Evolutionary conservation across 2,797 vertebrate species (phyloP), one percentile per base, ranked within the genome.

Genomic region (Aulostomus chinensis): DNA sequence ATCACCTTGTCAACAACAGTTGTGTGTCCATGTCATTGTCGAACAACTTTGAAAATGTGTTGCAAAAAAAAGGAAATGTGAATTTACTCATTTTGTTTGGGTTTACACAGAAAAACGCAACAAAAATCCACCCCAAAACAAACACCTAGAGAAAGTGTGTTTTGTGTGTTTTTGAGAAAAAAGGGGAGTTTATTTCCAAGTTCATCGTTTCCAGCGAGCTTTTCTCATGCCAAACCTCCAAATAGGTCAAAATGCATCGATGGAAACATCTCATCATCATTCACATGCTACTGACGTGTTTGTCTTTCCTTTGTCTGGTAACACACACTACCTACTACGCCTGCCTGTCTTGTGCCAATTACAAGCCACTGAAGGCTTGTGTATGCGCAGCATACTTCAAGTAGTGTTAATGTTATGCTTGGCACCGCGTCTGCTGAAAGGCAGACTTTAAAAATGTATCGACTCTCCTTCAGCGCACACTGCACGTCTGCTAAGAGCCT

Each of bases 401-500:
- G 50, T 30, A 36, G 29, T 48, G 30, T 51, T 63, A 57, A 66
- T 71, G 49, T 55, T 24, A 52, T 35, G 42, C 58, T 24, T 42
- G 60, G 63, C 76, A 56, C 38, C 35, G 29, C 9, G 10, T 63
- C 56, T 40, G 62, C 48, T 50, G 31, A 56, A 50, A 42, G 45
- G 34, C 53, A 38, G 52, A 52, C 30, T 60, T 65, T 62, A 53
- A 69, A 77, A 58, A 64, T 31, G 45, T 3, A 59, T 43, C 13
- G 33, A 47, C 42, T 54, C 46, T 65, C 41, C 60, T 50, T 68
- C 32, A 38, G 66, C 5, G 7, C 30, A 21, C 42, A 18, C 40
- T 41, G 8, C 40, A 45, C 14, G 61, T 63, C 73, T 65, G 68
- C 68, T 60, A 34, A 61, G 66, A 79, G 67, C 71, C 41, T 4